phyloP scores from a whole-genome alignment of 2,797 vertebrate species.

The Dromococcyx pavoninus region DNA sequence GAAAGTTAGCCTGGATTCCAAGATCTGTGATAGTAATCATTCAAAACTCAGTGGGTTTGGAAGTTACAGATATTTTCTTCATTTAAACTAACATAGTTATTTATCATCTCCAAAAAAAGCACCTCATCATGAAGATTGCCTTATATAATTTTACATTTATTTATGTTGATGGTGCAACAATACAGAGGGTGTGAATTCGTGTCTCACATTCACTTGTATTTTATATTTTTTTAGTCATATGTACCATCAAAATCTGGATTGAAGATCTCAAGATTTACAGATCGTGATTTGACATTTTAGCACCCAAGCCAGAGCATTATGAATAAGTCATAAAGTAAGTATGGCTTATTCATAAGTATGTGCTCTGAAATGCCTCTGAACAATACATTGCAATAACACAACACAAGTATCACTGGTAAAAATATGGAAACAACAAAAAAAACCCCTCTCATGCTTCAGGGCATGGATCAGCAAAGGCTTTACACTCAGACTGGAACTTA shows the following conservation, averaged over 20 bases:
- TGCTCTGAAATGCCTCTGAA: neutral
- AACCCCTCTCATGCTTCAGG: neutral
- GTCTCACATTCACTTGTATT: neutral
- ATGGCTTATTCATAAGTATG: no score
- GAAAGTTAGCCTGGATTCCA: conserved; percentile 9
- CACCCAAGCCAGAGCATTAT: neutral
- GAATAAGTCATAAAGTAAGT: neutral
- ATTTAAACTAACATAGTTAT: neutral
- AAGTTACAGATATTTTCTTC: neutral
- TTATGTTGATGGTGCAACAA: neutral
- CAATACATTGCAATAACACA: neutral
- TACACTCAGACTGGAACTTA: neutral
- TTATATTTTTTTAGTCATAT: neutral
- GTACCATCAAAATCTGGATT: neutral
- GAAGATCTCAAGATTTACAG: neutral
- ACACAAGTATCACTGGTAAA: neutral
- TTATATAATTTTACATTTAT: neutral
- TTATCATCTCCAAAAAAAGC: neutral
- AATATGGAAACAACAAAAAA: conserved; percentile 6
- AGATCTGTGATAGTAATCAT: neutral
- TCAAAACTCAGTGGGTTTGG: neutral
- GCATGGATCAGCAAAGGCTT: neutral
- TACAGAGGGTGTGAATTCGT: neutral
- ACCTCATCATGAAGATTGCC: neutral
- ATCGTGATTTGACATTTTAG: neutral